Evolutionary conservation across 2,113 vertebrate species (phyloP), one percentile per base, ranked within the genome.

Genomic region (Notarius quadriscutis): DNA sequence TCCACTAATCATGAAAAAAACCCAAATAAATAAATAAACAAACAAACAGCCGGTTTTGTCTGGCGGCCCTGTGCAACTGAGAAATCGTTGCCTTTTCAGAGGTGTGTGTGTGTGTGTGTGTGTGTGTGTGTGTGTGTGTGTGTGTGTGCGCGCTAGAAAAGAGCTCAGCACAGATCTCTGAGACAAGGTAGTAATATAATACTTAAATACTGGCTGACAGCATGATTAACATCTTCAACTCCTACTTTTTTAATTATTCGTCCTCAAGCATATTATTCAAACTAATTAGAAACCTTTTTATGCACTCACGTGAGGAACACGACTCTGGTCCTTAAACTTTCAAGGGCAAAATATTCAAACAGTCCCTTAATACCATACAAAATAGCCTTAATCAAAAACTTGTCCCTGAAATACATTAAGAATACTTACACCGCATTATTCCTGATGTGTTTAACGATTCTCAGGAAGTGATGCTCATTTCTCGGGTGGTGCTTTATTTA

Each of bases 1-100:
- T 69, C 63, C n/a, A 81, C 27, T 62, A 78, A 57, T 50, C 65
- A 90, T 79, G 84, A 72, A 86, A 63, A 83, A 74, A 48, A 87
- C 2, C 2, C 0, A 41, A 41, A 41, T 41, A 41, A 41, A 41
- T 41, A 41, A 41, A 41, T 4, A 41, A 41, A 41, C 41, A 41
- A 41, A 41, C 41, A 41, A 67, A 82, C 50, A 10, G 15, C 67
- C n/a, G 81, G 11, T 72, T 88, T 90, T 90, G 71, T 74, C 22
- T 48, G 22, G 71, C 41, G 18, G 18, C 34, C 22, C 71, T 5
- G 20, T 50, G 71, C 71, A 50, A 18, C 41, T 74, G 34, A 50
- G 71, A 74, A 53, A 79, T 50, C 11, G 62, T 1, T 20, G 65
- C 20, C 22, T 72, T 72, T 30, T 69, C 27, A 69, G 15, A 72